phyloP scores from a whole-genome alignment of 2,797 vertebrate genomes.

The Etheostoma perlongum region DNA sequence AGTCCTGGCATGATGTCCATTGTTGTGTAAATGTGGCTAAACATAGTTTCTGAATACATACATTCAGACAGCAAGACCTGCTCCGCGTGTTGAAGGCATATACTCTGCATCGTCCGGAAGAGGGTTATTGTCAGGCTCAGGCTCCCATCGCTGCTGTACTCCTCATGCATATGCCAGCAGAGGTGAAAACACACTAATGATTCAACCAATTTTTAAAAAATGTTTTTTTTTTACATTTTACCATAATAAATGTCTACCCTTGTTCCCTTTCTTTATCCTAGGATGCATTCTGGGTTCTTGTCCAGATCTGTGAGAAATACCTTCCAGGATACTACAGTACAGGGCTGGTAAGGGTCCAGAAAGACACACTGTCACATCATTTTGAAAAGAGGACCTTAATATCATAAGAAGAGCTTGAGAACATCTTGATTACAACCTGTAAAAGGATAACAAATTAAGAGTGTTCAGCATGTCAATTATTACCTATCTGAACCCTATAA shows the following conservation, averaged over 20 bases:
- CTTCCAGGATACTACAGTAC: slow-evolving; percentile 98
- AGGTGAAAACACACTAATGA: slow-evolving; percentile 82
- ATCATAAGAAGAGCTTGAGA: neutral
- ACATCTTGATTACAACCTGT: neutral
- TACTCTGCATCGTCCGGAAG: slow-evolving; percentile 93
- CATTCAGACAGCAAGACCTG: slow-evolving; percentile 93
- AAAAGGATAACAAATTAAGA: slow-evolving; percentile 36
- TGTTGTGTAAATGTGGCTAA: neutral
- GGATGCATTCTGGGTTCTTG: slow-evolving; percentile 99
- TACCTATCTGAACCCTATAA: neutral
- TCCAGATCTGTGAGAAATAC: slow-evolving; percentile 99
- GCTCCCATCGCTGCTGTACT: slow-evolving; percentile 96
- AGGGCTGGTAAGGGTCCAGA: slow-evolving; percentile 90
- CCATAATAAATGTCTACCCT: neutral
- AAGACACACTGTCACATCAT: neutral
- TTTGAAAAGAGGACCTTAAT: slow-evolving; percentile 17
- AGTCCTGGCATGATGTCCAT: neutral
- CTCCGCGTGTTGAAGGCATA: slow-evolving; percentile 96
- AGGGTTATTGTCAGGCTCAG: slow-evolving; percentile 99
- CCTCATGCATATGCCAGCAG: slow-evolving; percentile 99
- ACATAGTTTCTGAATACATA: neutral
- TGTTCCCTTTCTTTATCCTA: slow-evolving; percentile 62
- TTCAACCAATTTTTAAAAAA: neutral
- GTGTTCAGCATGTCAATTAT: slow-evolving; percentile 27
- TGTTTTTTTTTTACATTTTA: neutral